phyloP scores from a whole-genome alignment of 2,797 vertebrate genomes.

The Buphagus erythrorhynchus region DNA sequence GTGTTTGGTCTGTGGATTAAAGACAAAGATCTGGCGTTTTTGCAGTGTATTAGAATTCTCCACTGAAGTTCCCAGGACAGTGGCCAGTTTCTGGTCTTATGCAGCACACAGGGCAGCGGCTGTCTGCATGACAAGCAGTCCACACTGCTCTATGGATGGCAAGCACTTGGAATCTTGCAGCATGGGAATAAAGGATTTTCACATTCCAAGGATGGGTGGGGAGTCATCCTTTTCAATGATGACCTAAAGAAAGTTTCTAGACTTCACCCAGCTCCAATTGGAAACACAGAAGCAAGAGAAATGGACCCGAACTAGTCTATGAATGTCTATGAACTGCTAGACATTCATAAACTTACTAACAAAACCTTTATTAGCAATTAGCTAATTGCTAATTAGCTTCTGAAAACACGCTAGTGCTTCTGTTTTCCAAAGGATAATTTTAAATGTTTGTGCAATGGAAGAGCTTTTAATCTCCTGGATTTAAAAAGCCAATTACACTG shows the following conservation, averaged over 20 bases:
- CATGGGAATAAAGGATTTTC: not conserved
- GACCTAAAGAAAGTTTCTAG: not conserved
- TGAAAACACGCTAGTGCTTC: not conserved
- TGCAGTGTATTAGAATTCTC: not conserved
- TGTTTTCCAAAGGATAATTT: not conserved
- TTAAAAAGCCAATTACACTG: not conserved
- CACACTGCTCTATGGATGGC: not conserved
- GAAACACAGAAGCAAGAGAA: not conserved
- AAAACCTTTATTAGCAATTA: not conserved
- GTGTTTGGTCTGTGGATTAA: not conserved
- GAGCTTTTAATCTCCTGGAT: not conserved
- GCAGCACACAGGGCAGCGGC: not conserved
- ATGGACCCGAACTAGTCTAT: not conserved
- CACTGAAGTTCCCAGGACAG: not conserved
- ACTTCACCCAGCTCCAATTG: not conserved
- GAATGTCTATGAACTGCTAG: not conserved
- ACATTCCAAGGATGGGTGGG: not conserved
- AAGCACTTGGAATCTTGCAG: not conserved
- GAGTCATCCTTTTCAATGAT: not conserved
- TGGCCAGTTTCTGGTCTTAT: not conserved
- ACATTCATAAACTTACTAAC: not conserved
- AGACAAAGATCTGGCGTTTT: not conserved
- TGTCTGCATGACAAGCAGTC: not conserved
- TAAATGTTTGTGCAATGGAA: not conserved
- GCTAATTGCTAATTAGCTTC: not conserved